phyloP scores from a whole-genome alignment of 1,140 invertebrate genomes.

The Tyrophagus putrescentiae region DNA sequence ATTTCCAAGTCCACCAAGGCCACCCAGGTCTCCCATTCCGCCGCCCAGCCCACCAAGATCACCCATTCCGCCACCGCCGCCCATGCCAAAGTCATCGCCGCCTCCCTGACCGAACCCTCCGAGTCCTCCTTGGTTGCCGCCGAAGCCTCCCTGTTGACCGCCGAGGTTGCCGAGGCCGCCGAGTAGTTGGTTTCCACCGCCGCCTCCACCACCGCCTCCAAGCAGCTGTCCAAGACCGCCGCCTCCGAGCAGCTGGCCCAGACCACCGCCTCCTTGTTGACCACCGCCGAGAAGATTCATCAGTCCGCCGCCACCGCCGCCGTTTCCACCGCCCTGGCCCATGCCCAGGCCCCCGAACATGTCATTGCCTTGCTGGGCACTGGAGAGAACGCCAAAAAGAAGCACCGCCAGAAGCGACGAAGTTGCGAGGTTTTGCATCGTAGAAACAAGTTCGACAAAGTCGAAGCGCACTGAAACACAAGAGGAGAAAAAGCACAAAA shows the following conservation, averaged over 20 bases:
- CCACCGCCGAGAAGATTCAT: not conserved
- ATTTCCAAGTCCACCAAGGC: not conserved
- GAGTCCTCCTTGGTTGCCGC: not conserved
- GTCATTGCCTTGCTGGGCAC: not conserved
- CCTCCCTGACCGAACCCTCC: constrained; percentile 14
- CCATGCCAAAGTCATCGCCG: not conserved
- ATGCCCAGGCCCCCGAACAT: not conserved
- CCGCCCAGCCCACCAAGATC: constrained; percentile 13
- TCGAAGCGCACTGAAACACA: no score
- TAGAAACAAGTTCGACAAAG: no score
- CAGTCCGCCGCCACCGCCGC: not conserved
- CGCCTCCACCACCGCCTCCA: not conserved
- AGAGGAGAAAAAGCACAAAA: no score
- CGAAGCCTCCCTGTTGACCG: constrained; percentile 11
- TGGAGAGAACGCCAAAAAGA: not conserved
- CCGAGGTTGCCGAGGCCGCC: not conserved
- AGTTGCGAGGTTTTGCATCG: no score
- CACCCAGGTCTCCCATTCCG: constrained; percentile 1
- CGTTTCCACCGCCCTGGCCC: not conserved
- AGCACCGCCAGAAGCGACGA: not conserved
- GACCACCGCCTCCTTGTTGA: not conserved
- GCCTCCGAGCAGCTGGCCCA: not conserved
- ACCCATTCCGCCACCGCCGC: not conserved
- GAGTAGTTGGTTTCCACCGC: not conserved
- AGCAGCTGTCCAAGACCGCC: not conserved